These are phyloP conservation scores for Varanus komodoensis DNA, from an alignment of 2,113 vertebrate genomes.

Conservation along the genomic window DNA sequence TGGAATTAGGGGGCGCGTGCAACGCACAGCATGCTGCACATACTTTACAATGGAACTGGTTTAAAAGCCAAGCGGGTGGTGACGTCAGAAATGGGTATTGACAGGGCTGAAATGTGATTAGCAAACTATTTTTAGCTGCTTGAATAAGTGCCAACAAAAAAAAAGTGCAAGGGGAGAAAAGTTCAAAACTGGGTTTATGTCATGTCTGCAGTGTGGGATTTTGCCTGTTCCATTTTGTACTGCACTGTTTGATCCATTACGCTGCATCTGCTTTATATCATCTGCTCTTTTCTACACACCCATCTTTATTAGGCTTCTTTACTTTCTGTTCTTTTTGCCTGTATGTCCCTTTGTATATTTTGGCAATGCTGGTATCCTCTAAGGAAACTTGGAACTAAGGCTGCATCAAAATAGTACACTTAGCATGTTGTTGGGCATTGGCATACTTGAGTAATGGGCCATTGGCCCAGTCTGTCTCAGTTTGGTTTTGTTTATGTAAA, in stretches of 20 bases:
- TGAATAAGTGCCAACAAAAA: not conserved
- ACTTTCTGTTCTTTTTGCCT: not conserved
- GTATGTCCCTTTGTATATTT: not conserved
- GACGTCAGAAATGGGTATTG: constrained; percentile 42
- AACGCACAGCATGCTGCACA: constrained; percentile 64
- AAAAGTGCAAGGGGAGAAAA: not conserved
- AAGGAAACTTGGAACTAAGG: not conserved
- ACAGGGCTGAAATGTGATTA: constrained; percentile 8
- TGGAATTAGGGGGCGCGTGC: constrained; percentile 54
- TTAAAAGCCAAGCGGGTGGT: constrained; percentile 36
- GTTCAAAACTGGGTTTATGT: not conserved
- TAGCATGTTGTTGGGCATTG: not conserved
- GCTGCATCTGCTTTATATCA: not conserved
- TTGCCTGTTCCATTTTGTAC: not conserved
- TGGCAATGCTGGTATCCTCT: not conserved
- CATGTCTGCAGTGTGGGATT: not conserved
- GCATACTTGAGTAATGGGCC: not conserved
- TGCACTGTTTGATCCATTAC: not conserved
- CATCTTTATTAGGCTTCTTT: not conserved
- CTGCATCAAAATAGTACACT: not conserved
- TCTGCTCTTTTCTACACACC: not conserved
- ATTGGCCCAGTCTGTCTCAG: too few relatives aligned
- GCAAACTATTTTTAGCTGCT: not conserved
- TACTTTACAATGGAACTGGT: constrained; percentile 38
- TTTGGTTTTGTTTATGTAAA: too few relatives aligned